Evolutionary conservation across 2,888 invertebrate genomes (phyloP), one percentile per base, ranked within the genome.

Genomic region (Ceramica pisi): DNA sequence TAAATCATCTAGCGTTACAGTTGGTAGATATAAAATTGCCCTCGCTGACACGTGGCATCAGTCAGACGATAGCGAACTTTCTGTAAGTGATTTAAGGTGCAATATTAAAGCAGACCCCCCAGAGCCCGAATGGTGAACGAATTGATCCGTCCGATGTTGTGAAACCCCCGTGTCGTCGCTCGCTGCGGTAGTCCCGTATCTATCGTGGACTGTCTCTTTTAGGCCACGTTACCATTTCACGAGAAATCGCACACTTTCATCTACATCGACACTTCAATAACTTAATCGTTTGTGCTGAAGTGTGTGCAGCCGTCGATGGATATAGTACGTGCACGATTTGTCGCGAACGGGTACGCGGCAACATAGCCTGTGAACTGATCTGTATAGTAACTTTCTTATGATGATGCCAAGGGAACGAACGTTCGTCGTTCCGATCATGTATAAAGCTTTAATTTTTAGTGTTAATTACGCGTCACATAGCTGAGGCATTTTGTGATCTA

Each of bases 91-190:
- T 19, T 59, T 82, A 84, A 76, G 84, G 79, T 85, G 82, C 77
- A 84, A 82, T 85, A 81, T 83, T 73, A 80, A 75, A 83, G 80
- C 83, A 81, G 81, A 86, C 83, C 88, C 46, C 89, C 82, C 81
- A 75, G 81, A 85, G 85, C 88, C 88, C 88, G 78, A 86, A 85
- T 86, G 88, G 90, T 92, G 91, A 93, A 92, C 93, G 94, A 94
- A 94, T 88, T 92, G 91, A 93, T 95, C 95, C 95, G 95, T 95
- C 95, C 95, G 94, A 92, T 87, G 92, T 89, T 90, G 91, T 89
- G 90, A 91, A 90, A 89, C 88, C 94, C 83, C 94, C 92, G 90
- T 86, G 89, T 90, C 89, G 90, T 89, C 88, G 84, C 86, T 89
- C 90, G 86, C 87, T 89, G 90, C 87, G 90, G 88, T 88, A 86